Conservation (phyloP, 1,140 invertebrate genomes). For the Panagrolaimus sp. region DNA sequence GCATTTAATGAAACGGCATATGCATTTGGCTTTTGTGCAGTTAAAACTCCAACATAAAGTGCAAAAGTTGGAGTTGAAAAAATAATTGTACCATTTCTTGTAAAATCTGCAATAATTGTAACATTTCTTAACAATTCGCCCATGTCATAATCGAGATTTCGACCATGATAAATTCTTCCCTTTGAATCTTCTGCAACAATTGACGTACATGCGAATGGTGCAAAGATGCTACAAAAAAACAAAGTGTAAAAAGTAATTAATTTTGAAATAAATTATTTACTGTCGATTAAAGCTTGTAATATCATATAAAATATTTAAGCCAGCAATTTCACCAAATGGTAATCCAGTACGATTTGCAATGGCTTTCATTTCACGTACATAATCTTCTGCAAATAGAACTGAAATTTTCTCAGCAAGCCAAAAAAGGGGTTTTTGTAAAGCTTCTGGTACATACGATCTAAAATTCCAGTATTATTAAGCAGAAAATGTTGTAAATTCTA, state of each 20-base stretch:
- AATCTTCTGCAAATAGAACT: too few species aligned
- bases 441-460: too few species aligned
- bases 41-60: constrained; percentile 64
- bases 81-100: constrained; percentile 54
- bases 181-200: constrained; percentile 62
- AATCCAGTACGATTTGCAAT: constrained; percentile 20
- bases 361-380: too few species aligned
- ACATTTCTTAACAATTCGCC: constrained; percentile 34
- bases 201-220: constrained; percentile 63
- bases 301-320: constrained; percentile 44
- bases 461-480: too few species aligned
- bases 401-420: too few species aligned
- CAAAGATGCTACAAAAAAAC: constrained; percentile 21
- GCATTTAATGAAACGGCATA: constrained; percentile 43
- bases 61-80: constrained; percentile 64
- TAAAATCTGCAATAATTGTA: constrained; percentile 42
- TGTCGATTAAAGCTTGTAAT: constrained; percentile 33
- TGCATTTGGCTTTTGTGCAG: constrained; percentile 62
- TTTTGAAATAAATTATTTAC: background rate
- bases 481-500: too few species aligned
- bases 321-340: constrained; percentile 39
- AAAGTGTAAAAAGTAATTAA: background rate
- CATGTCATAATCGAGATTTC: constrained; percentile 65
- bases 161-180: constrained; percentile 61
- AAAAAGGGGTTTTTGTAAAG: too few species aligned